Percentiles rank a stretch among this genome's conserved stretches.
Evolutionary conservation across 2,888 invertebrate genomes (phyloP).

Genomic region (Pachycephus smyrnensis): DNA sequence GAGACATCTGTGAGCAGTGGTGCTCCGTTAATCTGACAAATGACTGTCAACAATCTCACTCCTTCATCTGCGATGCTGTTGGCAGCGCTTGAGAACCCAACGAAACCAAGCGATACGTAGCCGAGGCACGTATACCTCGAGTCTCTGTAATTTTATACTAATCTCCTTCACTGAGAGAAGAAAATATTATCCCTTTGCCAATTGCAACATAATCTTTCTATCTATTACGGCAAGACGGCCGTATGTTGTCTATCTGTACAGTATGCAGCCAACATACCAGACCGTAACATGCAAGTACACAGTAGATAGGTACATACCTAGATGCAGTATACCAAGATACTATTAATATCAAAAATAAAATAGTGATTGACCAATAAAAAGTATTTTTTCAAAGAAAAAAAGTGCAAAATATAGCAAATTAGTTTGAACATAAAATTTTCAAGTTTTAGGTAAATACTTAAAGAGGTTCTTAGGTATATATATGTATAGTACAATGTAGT

Average conservation of each 20-base stretch:
- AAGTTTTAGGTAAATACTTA: background rate
- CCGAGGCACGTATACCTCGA: slow-evolving; percentile 49
- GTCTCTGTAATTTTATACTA: slow-evolving; percentile 61
- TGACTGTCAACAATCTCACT: slow-evolving; percentile 2
- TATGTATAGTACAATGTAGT: background rate
- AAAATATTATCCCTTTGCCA: slow-evolving; percentile 56
- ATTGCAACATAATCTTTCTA: slow-evolving; percentile 61
- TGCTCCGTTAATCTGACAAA: slow-evolving; percentile 28
- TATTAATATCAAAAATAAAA: background rate
- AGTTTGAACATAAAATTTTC: background rate
- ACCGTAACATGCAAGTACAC: background rate
- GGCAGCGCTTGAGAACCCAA: background rate
- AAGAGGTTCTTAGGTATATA: background rate
- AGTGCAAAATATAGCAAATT: background rate
- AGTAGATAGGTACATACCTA: background rate
- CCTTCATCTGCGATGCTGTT: background rate
- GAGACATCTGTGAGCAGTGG: slow-evolving; percentile 61
- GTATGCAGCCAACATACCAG: background rate
- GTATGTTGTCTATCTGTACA: background rate
- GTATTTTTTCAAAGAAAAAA: background rate
- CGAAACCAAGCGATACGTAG: slow-evolving; percentile 23
- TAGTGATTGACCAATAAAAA: background rate
- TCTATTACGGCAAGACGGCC: slow-evolving; percentile 45
- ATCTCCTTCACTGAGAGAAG: slow-evolving; percentile 48
- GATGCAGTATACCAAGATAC: background rate